A percentile compares a stretch with the other conserved stretches of the same genome.
These are phyloP conservation scores for Emys orbicularis DNA, from an alignment of 2,797 vertebrate genomes.

Conservation along the genomic window DNA sequence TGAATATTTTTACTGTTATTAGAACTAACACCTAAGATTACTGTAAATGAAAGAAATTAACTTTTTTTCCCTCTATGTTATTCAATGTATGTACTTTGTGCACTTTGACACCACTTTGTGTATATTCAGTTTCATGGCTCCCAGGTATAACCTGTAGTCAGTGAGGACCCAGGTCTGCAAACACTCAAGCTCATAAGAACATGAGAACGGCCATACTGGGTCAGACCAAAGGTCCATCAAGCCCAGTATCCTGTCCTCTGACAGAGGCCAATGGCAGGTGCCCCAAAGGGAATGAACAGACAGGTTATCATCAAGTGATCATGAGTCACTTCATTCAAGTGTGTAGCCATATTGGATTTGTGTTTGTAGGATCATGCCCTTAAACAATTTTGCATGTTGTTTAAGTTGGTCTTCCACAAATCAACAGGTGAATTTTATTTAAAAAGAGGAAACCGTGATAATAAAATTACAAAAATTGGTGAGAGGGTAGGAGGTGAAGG, in stretches of 20 bases:
- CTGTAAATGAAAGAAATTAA: neutral
- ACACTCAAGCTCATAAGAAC: neutral
- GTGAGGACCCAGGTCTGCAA: neutral
- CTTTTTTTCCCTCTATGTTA: neutral
- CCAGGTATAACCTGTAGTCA: neutral
- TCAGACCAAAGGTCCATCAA: no score
- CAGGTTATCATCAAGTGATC: no score
- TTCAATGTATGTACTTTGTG: neutral
- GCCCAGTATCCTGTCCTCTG: no score
- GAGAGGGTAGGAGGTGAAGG: neutral
- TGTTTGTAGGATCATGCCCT: neutral
- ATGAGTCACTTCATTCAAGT: neutral
- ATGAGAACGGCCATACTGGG: no score
- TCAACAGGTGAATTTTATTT: conserved; percentile 15
- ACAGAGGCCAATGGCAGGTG: no score
- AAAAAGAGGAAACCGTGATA: conserved; percentile 14
- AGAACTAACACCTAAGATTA: neutral
- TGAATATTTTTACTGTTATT: neutral
- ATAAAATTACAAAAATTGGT: conserved; percentile 7
- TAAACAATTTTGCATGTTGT: neutral
- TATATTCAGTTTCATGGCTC: neutral
- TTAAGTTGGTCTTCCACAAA: neutral
- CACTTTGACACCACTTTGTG: neutral
- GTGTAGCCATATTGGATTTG: neutral
- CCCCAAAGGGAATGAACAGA: no score